Conservation (phyloP, 2,888 invertebrate genomes). For the Mayetiola destructor region DNA sequence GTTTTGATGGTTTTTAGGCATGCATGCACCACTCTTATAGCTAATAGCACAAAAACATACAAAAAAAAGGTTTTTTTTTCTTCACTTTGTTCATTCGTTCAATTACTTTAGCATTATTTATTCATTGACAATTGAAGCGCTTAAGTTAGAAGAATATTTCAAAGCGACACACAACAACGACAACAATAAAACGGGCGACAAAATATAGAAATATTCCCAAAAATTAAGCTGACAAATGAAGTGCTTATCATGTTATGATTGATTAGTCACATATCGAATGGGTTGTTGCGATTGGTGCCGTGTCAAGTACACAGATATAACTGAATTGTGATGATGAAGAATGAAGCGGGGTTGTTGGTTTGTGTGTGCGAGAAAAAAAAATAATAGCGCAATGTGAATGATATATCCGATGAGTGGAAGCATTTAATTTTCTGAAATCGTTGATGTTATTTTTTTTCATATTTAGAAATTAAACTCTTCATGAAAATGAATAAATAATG, state of each 20-base stretch:
- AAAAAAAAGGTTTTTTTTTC: too few species aligned
- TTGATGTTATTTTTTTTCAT: background rate
- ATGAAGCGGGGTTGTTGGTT: too few species aligned
- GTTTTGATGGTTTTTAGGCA: too few species aligned
- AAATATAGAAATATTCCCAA: too few species aligned
- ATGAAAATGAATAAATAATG: constrained; percentile 7
- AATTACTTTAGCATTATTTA: constrained; percentile 10
- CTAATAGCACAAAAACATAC: too few species aligned
- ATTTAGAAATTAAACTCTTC: constrained; percentile 2
- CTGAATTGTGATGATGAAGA: background rate
- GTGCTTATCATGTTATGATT: too few species aligned
- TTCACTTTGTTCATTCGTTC: too few species aligned
- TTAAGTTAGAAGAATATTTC: constrained; percentile 1
- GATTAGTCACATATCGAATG: constrained; percentile 2
- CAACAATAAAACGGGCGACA: background rate
- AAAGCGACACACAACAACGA: background rate
- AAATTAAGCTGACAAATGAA: too few species aligned
- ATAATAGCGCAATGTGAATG: too few species aligned
- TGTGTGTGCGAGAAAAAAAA: too few species aligned
- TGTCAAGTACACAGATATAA: too few species aligned
- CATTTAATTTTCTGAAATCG: background rate
- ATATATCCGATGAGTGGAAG: background rate
- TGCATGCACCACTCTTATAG: too few species aligned
- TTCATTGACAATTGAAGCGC: constrained; percentile 10
- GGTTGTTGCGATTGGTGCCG: background rate